phyloP scores from a whole-genome alignment of 1,140 invertebrate species.

The Eriosoma lanigerum region DNA sequence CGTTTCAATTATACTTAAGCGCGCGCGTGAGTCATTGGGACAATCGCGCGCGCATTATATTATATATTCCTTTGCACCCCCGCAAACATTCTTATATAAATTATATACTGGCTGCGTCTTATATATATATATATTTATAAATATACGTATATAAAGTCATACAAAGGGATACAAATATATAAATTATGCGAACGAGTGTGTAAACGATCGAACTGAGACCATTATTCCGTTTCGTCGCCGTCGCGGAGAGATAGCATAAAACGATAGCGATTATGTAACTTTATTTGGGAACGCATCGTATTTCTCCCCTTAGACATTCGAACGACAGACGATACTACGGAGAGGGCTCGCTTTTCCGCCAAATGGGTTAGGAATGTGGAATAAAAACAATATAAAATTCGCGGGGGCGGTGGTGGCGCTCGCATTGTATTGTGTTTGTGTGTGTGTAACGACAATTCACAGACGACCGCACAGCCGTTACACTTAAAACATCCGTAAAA shows the following conservation, averaged over 20 bases:
- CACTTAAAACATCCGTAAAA: conserved; percentile 25
- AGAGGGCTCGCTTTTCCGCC: background rate
- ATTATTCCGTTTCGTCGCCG: background rate
- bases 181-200: background rate
- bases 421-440: background rate
- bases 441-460: background rate
- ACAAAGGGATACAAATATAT: too few species aligned
- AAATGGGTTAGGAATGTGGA: background rate
- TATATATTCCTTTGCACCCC: background rate
- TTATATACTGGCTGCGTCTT: background rate
- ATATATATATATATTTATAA: background rate
- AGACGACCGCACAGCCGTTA: conserved; percentile 37
- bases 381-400: conserved; percentile 29
- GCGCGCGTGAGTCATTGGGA: background rate
- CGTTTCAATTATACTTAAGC: conserved; percentile 2
- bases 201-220: conserved; percentile 23
- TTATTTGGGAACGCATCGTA: conserved; percentile 2
- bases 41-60: background rate
- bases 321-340: background rate
- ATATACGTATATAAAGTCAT: too few species aligned
- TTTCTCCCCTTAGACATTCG: background rate
- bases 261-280: conserved; percentile 28
- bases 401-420: conserved; percentile 3
- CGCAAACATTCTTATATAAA: background rate
- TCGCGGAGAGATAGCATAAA: conserved; percentile 21